A percentile compares a stretch with the other conserved stretches of the same genome.
phyloP scores from a whole-genome alignment of 2,888 invertebrate genomes.

The Polia nebulosa region DNA sequence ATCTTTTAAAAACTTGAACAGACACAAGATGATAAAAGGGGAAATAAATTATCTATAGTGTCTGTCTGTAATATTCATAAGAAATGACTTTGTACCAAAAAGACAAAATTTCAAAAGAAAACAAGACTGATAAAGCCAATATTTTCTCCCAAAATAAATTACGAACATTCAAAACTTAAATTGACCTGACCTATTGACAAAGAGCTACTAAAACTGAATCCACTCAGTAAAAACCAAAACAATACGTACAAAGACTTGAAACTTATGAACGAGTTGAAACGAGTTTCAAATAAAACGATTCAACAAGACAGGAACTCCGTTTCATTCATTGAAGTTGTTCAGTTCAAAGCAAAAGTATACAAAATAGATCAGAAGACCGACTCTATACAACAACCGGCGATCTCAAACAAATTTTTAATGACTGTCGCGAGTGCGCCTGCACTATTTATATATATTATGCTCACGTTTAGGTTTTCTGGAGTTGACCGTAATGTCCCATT shows the following conservation, averaged over 20 bases:
- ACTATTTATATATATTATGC: no score
- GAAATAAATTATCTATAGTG: constrained; percentile 1
- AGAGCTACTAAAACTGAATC: constrained; percentile 6
- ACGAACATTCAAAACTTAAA: not conserved
- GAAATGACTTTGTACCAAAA: not conserved
- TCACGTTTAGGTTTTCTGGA: no score
- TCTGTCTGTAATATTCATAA: no score
- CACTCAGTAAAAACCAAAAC: constrained; percentile 32
- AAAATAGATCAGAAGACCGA: not conserved
- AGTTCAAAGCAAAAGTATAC: constrained; percentile 35
- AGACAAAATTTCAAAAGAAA: not conserved
- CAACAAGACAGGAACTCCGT: constrained; percentile 48
- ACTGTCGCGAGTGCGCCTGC: no score
- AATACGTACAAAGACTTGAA: constrained; percentile 35
- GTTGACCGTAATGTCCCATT: no score
- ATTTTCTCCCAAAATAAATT: not conserved
- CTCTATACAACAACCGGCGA: not conserved
- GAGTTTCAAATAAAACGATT: constrained; percentile 56
- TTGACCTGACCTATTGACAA: not conserved
- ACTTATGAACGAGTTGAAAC: constrained; percentile 54
- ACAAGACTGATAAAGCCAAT: not conserved
- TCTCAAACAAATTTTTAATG: no score
- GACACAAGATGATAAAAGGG: not conserved
- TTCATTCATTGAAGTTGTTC: constrained; percentile 43
- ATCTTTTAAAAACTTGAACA: not conserved